Conservation (phyloP, 2,888 invertebrate genomes). For the Platerodrilus igneus region DNA sequence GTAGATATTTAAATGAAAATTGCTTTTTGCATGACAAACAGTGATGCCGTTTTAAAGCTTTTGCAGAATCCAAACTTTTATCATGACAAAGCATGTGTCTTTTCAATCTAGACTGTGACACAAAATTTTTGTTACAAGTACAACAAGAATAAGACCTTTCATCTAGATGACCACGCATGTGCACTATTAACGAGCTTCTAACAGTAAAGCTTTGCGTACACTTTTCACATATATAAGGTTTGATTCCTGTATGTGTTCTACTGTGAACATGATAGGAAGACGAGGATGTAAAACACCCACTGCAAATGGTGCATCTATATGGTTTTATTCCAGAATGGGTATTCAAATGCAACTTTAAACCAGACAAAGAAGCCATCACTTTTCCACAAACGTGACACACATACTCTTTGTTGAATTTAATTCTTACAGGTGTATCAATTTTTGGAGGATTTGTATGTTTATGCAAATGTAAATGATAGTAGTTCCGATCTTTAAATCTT, state of each 20-base stretch:
- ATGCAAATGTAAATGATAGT: too few relatives aligned
- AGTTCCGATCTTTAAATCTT: neutral
- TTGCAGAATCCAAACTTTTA: neutral
- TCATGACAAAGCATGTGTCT: neutral
- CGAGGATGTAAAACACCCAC: constrained; percentile 18
- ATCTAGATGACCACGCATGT: constrained; percentile 43
- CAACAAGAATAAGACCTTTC: constrained; percentile 9
- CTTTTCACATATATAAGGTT: constrained; percentile 42
- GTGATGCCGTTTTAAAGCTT: neutral
- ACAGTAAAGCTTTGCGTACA: constrained; percentile 56
- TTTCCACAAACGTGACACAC: constrained; percentile 16
- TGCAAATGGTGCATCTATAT: constrained; percentile 42
- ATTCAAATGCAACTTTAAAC: constrained; percentile 20
- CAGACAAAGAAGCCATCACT: neutral
- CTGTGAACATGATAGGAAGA: constrained; percentile 35
- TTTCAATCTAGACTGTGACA: constrained; percentile 4
- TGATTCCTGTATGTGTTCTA: constrained; percentile 37
- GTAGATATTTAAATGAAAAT: neutral
- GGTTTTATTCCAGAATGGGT: constrained; percentile 35
- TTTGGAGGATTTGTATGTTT: neutral
- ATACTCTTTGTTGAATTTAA: neutral
- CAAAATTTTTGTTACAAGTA: constrained; percentile 9
- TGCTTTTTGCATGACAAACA: neutral
- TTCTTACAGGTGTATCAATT: neutral
- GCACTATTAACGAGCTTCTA: constrained; percentile 51